Evolutionary conservation across 2,797 vertebrate genomes (phyloP), one percentile per base, ranked within the genome.

Genomic region (Gambusia yucatana): DNA sequence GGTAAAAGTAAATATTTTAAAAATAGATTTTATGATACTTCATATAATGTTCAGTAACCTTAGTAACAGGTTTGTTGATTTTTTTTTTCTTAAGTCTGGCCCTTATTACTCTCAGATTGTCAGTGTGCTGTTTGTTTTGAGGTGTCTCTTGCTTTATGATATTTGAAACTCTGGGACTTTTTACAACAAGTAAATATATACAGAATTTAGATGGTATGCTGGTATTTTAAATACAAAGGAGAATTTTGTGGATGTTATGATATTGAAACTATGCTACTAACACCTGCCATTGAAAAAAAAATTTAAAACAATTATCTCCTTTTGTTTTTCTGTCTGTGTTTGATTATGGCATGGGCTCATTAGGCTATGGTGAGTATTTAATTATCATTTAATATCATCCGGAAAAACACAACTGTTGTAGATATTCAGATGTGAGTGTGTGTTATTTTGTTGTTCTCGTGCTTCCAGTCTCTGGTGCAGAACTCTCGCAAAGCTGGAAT

Each of bases 401-500:
- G 76, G 85, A 25, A 47, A 55, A 17, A 75, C 6, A 9, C n/a
- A 11, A 25, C 17, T 73, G 1, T 30, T 28, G 0, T 22, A 78
- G 8, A 67, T 14, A 9, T 74, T 80, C 3, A 78, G 36, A 72
- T 10, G 13, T 30, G 11, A 82, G 57, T 50, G 17, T 10, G 22
- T 33, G 52, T 69, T 75, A 44, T 71, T 70, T 70, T 74, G 75
- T 75, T 75, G 33, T 6, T 1, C 0, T 72, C 46, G 85, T 33
- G n/a, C 80, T 81, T n/a, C 6, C 88, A 99, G 98, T 99, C 98
- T 77, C 82, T 99, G 77, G 98, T 99, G 72, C 96, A 96, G 87
- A 98, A 97, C 93, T 99, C 98, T 44, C 96, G 98, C 79, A 99
- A 99, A 93, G 98, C 98, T 0, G 98, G 98, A 57, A 99, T 99